These are phyloP conservation scores for Heterohyrax brucei DNA, from an alignment of 2,797 vertebrate species.

Conservation along the genomic window DNA sequence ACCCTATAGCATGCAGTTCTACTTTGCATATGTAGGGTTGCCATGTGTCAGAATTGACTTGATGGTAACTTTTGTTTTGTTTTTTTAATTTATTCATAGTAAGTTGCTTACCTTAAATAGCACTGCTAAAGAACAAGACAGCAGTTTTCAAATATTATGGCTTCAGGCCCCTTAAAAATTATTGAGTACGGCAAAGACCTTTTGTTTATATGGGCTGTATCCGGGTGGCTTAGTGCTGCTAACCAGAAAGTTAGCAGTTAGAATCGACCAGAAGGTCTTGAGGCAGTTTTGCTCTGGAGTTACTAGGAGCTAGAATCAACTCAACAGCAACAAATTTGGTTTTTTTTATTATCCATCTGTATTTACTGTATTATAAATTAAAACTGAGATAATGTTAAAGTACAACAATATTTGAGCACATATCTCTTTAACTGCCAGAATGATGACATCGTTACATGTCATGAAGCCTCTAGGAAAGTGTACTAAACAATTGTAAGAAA, in stretches of 20 bases:
- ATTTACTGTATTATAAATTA: background rate
- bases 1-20: too few relatives aligned
- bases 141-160: conserved; percentile 17
- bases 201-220: conserved; percentile 32
- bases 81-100: conserved; percentile 8
- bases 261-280: too few relatives aligned
- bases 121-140: background rate
- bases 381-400: conserved; percentile 26
- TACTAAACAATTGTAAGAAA: background rate
- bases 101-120: background rate
- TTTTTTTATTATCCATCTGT: too few relatives aligned
- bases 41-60: too few relatives aligned
- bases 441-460: background rate
- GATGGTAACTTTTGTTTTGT: too few relatives aligned
- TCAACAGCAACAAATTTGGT: too few relatives aligned
- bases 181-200: background rate
- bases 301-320: too few relatives aligned
- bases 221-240: too few relatives aligned
- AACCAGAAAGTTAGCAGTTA: too few relatives aligned
- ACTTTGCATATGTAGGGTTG: too few relatives aligned
- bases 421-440: background rate
- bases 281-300: too few relatives aligned
- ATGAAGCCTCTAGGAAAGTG: background rate
- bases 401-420: background rate
- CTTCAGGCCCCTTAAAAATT: background rate